These are phyloP conservation scores for Chloroceryle aenea DNA, from an alignment of 2,113 vertebrate genomes.

Conservation along the genomic window DNA sequence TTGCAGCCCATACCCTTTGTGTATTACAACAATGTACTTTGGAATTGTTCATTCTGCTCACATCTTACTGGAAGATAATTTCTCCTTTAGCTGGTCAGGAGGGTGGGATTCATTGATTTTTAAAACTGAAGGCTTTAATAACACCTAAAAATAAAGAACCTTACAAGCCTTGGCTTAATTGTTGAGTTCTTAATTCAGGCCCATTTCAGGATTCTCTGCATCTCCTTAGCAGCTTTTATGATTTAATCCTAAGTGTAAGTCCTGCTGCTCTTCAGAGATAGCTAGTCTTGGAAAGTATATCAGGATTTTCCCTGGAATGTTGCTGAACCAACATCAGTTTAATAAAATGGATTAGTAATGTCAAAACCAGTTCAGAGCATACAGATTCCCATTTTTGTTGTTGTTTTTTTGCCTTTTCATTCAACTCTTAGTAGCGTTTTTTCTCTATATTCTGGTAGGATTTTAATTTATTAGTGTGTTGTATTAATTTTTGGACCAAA, in stretches of 20 bases:
- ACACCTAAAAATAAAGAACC: neutral
- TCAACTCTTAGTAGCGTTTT: neutral
- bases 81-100: neutral
- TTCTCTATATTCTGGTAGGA: neutral
- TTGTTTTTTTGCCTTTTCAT: neutral
- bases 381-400: neutral
- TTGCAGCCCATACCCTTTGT: neutral
- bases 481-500: neutral
- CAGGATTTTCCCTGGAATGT: neutral
- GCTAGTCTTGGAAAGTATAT: neutral
- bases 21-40: neutral
- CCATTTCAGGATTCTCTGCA: neutral
- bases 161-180: neutral
- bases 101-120: neutral
- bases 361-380: neutral
- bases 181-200: neutral
- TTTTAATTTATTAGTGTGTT: neutral
- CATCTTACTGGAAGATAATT: neutral
- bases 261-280: neutral
- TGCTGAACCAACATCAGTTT: neutral
- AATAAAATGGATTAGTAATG: neutral
- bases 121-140: neutral
- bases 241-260: neutral
- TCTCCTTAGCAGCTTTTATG: neutral
- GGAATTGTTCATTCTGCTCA: neutral